Conservation (phyloP, 2,113 vertebrate genomes). For the Phalacrocorax aristotelis region DNA sequence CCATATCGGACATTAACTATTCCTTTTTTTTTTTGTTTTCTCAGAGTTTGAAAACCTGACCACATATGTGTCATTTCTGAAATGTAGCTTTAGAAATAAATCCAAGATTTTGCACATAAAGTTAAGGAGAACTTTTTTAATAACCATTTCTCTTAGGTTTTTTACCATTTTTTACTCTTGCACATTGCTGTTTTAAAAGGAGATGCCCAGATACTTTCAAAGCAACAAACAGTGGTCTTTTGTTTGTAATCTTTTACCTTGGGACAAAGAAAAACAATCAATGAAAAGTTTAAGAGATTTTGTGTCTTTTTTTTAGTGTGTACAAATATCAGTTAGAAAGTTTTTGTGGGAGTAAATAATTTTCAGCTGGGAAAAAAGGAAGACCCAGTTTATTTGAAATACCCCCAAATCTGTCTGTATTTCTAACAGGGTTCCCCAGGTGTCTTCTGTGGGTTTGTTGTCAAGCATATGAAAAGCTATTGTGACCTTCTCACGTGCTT, state of each 20-base stretch:
- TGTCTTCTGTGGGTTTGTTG: neutral
- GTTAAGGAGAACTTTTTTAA: neutral
- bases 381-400: neutral
- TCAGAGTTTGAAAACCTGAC: neutral
- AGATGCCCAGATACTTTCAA: neutral
- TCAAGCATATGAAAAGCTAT: neutral
- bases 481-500: neutral
- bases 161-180: neutral
- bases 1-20: neutral
- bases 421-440: neutral
- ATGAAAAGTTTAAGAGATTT: neutral
- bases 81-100: neutral
- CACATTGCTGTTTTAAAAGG: neutral
- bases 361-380: neutral
- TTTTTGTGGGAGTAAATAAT: neutral
- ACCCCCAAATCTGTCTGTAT: neutral
- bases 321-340: neutral
- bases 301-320: neutral
- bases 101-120: neutral
- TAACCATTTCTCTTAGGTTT: neutral
- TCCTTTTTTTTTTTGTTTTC: neutral
- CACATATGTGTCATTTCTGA: neutral
- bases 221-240: neutral
- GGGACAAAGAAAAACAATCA: neutral
- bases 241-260: neutral